These are phyloP conservation scores for Tortrix viridana DNA, from an alignment of 2,888 invertebrate genomes.

Conservation along the genomic window DNA sequence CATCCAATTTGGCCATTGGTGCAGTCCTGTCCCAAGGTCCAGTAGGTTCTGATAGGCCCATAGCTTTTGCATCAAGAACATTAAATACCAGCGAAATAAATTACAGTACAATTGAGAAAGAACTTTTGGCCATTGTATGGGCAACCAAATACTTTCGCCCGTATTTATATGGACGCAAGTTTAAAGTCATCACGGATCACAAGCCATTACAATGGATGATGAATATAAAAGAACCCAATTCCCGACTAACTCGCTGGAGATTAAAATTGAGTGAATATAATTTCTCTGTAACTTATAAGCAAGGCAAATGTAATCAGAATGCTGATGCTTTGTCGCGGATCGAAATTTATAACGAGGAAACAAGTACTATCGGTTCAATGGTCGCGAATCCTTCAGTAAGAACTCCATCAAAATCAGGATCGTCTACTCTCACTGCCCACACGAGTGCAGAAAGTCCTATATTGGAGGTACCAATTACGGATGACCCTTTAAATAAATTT, in stretches of 20 bases:
- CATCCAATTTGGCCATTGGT: slow-evolving; percentile 36
- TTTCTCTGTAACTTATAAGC: not conserved
- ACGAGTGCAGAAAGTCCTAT: slow-evolving; percentile 1
- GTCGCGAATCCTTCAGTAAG: not conserved
- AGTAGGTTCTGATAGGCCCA: slow-evolving; percentile 36
- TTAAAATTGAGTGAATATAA: slow-evolving; percentile 1
- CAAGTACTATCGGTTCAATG: not conserved
- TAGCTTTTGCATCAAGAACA: slow-evolving; percentile 46
- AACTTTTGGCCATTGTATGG: slow-evolving; percentile 35
- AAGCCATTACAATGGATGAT: slow-evolving; percentile 6
- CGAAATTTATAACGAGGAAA: not conserved
- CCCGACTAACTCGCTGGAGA: slow-evolving; percentile 3
- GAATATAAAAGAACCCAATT: slow-evolving; percentile 1
- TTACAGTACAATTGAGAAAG: slow-evolving; percentile 42
- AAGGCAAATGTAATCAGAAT: not conserved
- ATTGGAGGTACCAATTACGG: not conserved
- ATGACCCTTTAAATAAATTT: slow-evolving; percentile 4
- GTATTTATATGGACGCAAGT: slow-evolving; percentile 33
- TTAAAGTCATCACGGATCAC: slow-evolving; percentile 33
- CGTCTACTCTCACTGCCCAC: not conserved
- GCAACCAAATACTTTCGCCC: slow-evolving; percentile 33
- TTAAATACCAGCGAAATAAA: slow-evolving; percentile 41
- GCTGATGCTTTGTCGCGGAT: not conserved
- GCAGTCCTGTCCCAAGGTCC: slow-evolving; percentile 40
- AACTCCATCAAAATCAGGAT: slow-evolving; percentile 1